Base-by-base conservation (phyloP, 2,888 invertebrate genomes). In the Caenorhabditis auriculariae region DNA sequence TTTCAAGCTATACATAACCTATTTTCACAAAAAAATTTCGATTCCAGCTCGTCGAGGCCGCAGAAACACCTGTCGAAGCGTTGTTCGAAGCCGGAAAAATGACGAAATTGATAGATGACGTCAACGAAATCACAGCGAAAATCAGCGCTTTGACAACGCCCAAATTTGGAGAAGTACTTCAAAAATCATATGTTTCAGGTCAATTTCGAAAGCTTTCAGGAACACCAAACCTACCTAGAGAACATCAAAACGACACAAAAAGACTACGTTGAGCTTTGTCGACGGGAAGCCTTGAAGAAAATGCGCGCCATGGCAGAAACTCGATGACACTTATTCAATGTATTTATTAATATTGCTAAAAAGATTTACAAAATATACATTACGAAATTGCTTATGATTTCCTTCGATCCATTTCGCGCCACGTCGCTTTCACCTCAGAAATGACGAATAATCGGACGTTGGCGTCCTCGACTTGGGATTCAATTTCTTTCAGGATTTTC, bases 31-130 rank as follows among this genome's bases (percentile, higher is more conserved):
- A 12, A 12, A n/a, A n/a, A n/a, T n/a, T n/a, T n/a, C n/a, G n/a
- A n/a, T 54, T 58, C 24, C 52, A 68, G 68, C 54, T 72, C 15
- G 69, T 69, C 15, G 72, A 72, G 51, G 66, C 72, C 1, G 49
- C 63, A 2, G 59, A 68, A 50, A 70, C 72, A 5, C 66, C 69
- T 0, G 64, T 66, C 12, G 72, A 72, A 37, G 62, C 54, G 1
- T 51, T 72, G 3, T 64, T 72, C 44, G 62, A 63, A 3, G 49
- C 66, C 35, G 66, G 65, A 37, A 62, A 66, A 50, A 64, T 72
- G 69, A 28, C 51, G 23, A 49, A 59, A n/a, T 19, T 54, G 15
- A 61, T 44, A 6, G 45, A 26, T 5, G 9, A 32, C 4, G 43
- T 54, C 17, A 35, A 54, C 21, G 7, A 15, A 4, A 27, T 54